A percentile compares a stretch with the other conserved stretches of the same genome.
Conservation (phyloP, 2,113 vertebrate genomes). For the Castor canadensis region DNA sequence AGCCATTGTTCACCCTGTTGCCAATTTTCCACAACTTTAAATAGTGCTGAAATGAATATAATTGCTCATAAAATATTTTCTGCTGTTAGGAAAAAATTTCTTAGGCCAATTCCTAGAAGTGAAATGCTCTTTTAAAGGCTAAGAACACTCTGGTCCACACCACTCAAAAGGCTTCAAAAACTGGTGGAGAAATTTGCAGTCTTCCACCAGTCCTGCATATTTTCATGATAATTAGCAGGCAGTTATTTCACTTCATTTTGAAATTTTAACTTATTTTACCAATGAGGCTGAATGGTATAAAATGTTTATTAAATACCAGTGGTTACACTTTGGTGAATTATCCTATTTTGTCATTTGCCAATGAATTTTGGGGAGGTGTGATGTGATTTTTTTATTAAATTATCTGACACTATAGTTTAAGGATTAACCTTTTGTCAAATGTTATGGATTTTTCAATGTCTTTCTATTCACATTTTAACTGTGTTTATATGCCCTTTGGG, state of each 20-base stretch:
- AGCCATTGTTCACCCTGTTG: constrained; percentile 7
- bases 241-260: constrained; percentile 44
- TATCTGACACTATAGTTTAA: background rate
- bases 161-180: background rate
- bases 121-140: background rate
- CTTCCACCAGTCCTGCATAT: background rate
- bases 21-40: constrained; percentile 38
- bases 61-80: constrained; percentile 42
- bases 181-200: background rate
- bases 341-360: background rate
- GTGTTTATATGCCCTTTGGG: background rate
- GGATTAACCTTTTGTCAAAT: background rate
- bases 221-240: background rate
- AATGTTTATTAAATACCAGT: constrained; percentile 34
- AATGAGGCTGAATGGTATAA: background rate
- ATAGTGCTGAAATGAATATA: constrained; percentile 47
- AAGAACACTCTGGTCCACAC: background rate
- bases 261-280: constrained; percentile 25
- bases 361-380: background rate
- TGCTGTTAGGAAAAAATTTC: constrained; percentile 25
- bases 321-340: background rate
- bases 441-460: background rate
- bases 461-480: background rate
- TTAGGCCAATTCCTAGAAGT: constrained; percentile 33
- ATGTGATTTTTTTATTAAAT: constrained; percentile 27